Percentiles rank a stretch among this genome's conserved stretches.
phyloP scores from a whole-genome alignment of 2,888 invertebrate genomes.

The Cryptocephalus moraei region DNA sequence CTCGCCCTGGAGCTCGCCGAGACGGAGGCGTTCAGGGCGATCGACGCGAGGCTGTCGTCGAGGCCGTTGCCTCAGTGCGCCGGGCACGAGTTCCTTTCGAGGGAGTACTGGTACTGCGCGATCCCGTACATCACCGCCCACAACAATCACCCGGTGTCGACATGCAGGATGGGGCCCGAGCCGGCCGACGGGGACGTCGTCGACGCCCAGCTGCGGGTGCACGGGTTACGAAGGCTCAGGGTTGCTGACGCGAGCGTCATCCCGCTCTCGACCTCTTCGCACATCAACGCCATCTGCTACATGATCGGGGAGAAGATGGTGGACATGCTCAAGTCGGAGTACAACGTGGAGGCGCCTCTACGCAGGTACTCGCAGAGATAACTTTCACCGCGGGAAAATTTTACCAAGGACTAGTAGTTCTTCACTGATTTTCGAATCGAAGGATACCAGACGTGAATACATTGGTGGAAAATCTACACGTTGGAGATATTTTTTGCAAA shows the following conservation, averaged over 20 bases:
- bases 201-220: slow-evolving; percentile 6
- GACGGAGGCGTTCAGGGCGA: slow-evolving; percentile 42
- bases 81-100: slow-evolving; percentile 40
- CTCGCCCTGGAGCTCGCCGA: slow-evolving; percentile 36
- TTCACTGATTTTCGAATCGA: too few species aligned
- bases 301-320: slow-evolving; percentile 12
- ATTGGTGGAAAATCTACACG: too few species aligned
- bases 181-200: slow-evolving; percentile 7
- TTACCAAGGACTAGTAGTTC: too few species aligned
- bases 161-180: slow-evolving; percentile 13
- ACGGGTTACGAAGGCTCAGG: slow-evolving; percentile 7
- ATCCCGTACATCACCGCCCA: slow-evolving; percentile 21
- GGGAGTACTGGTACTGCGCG: slow-evolving; percentile 60
- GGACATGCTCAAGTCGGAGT: slow-evolving; percentile 7
- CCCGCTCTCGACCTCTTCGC: slow-evolving; percentile 10
- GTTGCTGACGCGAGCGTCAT: slow-evolving; percentile 11
- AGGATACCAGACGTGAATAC: neutral
- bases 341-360: neutral
- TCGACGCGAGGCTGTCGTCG: slow-evolving; percentile 36
- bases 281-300: slow-evolving; percentile 11
- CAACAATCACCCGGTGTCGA: slow-evolving; percentile 9
- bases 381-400: too few species aligned
- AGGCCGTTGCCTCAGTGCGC: slow-evolving; percentile 35
- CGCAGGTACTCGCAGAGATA: too few species aligned
- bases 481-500: too few species aligned